Evolutionary conservation across 2,113 vertebrate species (phyloP).

Genomic region (Campylomormyrus numenius): DNA sequence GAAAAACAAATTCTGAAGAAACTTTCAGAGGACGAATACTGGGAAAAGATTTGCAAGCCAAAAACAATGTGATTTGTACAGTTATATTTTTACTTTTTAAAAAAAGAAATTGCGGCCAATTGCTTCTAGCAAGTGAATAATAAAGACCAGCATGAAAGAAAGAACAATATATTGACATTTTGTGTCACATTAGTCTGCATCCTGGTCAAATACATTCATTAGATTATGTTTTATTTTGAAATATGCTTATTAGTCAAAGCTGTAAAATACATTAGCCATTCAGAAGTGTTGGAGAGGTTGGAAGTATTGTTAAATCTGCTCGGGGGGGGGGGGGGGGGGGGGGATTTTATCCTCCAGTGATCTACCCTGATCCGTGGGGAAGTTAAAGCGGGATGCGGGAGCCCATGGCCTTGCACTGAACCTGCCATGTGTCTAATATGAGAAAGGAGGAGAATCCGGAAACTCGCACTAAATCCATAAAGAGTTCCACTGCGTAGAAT

Average conservation of each 20-base stretch:
- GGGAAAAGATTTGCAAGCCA: neutral
- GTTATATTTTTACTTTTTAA: neutral
- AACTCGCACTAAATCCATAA: neutral
- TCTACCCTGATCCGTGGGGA: neutral
- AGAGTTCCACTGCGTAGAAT: neutral
- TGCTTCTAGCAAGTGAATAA: neutral
- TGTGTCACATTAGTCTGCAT: neutral
- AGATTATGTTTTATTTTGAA: neutral
- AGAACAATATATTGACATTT: neutral
- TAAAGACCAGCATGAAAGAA: neutral
- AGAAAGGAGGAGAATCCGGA: neutral
- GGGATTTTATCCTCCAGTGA: neutral
- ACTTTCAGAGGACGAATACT: neutral
- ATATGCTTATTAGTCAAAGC: neutral
- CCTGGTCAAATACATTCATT: neutral
- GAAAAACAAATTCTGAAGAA: neutral
- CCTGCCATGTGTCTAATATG: neutral
- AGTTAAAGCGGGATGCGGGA: neutral
- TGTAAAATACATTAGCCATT: neutral
- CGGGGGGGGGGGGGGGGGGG: neutral
- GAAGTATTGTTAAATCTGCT: neutral
- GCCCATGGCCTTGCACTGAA: neutral
- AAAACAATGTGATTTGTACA: neutral
- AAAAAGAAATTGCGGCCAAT: neutral
- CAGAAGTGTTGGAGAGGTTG: neutral